phyloP scores from a whole-genome alignment of 2,888 invertebrate genomes.

The Miltochrista miniata region DNA sequence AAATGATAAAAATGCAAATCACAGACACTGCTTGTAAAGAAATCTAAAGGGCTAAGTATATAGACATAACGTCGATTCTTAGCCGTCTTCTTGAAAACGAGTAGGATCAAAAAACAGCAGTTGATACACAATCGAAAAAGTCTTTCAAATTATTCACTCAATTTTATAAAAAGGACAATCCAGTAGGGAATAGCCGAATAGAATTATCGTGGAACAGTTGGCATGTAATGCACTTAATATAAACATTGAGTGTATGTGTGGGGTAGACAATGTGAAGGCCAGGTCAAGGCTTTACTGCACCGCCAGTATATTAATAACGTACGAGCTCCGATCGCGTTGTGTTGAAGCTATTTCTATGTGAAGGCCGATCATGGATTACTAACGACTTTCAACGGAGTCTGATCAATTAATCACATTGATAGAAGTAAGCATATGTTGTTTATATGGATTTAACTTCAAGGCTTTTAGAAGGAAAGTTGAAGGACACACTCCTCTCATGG shows the following conservation, averaged over 20 bases:
- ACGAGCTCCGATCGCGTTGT: conserved; percentile 47
- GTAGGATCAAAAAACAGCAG: too few relatives aligned
- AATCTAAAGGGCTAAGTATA: too few relatives aligned
- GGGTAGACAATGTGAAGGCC: conserved; percentile 51
- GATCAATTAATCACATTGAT: conserved; percentile 18
- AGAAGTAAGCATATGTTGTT: neutral
- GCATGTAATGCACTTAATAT: conserved; percentile 42
- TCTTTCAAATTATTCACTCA: too few relatives aligned
- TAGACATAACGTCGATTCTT: too few relatives aligned
- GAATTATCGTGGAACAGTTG: conserved; percentile 36
- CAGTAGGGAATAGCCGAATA: conserved; percentile 26
- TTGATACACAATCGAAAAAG: too few relatives aligned
- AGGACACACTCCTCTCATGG: too few relatives aligned
- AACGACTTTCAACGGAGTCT: conserved; percentile 26
- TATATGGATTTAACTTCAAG: neutral
- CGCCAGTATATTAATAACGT: conserved; percentile 48
- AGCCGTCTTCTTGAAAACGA: too few relatives aligned
- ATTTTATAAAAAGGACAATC: conserved; percentile 20
- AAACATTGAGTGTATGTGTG: conserved; percentile 23
- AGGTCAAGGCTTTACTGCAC: conserved; percentile 69
- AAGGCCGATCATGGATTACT: conserved; percentile 32
- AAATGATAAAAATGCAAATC: too few relatives aligned
- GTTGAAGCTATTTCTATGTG: conserved; percentile 47
- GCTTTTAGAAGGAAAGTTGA: too few relatives aligned
- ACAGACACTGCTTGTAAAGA: too few relatives aligned